Base-by-base conservation (phyloP, 2,888 invertebrate species). In the Agelastica alni region DNA sequence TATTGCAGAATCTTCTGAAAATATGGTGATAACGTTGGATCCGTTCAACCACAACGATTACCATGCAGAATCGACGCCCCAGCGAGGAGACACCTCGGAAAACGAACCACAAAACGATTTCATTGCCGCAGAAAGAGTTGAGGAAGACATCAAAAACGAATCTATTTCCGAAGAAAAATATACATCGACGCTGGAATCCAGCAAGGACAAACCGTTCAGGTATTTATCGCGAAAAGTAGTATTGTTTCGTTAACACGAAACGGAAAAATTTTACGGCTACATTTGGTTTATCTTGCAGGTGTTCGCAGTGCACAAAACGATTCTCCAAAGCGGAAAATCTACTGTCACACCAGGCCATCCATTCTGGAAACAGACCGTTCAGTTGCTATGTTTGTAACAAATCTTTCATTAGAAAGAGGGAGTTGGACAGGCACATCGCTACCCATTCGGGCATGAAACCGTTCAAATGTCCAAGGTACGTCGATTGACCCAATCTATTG, bases 391-490 rank as follows among this genome's bases (percentile, higher is more conserved):
- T 85, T 39, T 89, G 88, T 70, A 82, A 80, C 46, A 87, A 86
- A 70, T 80, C 84, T 4, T 89, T 89, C 68, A 78, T 85, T 22
- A 77, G 88, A 1, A 86, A 87, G 73, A 79, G 87, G 32, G 88
- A 89, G 72, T 73, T 88, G 6, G 87, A 88, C 61, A 79, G 87
- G 0, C 89, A 89, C 74, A 79, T 83, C 10, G 79, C 83, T 0
- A 79, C 87, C 1, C 88, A 88, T 72, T 81, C 85, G 31, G 87
- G 83, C 1, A 79, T 84, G 74, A 85, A 86, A 63, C 83, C 87
- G 1, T 87, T 85, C 67, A 82, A 84, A 44, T 89, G 89, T 69
- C 80, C 79, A 43, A 80, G 82, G 52, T 64, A 61, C 28, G 31
- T 36, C 7, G 9, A 28, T 18, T 12, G 3, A 12, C 39, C n/a